Evolutionary conservation across 2,797 vertebrate species (phyloP), one percentile per base, ranked within the genome.

Genomic region (Erpetoichthys calabaricus): DNA sequence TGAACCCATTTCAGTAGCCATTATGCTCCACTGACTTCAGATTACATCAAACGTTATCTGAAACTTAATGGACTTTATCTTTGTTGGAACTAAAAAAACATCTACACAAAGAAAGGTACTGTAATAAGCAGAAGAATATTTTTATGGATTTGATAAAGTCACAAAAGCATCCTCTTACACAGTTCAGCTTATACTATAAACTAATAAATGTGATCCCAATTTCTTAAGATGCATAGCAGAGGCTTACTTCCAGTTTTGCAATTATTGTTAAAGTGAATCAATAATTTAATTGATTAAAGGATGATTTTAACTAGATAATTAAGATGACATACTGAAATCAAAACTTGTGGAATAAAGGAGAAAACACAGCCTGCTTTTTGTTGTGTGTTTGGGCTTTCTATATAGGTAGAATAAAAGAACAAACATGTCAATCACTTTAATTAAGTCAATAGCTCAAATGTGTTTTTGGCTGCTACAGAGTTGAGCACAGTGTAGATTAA

Each of bases 341-440:
- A 25, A 25, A 25, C 25, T 25, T 25, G 25, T 25, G 2, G 25
- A 25, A 25, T 25, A 25, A 25, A 25, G 25, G 25, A 25, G 2
- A 25, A 25, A 25, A 25, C 25, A 25, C 1, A 25, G 25, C 25
- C 25, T 25, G 25, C 25, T 1, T 25, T 25, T 25, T 25, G 25
- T 25, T 25, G 25, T 25, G 25, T 25, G 25, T 25, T 25, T 25
- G 25, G 25, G 25, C 25, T 54, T 7, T 42, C 51, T 58, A 53
- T 55, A 57, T 51, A 65, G 65, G 67, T 71, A 54, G 76, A 65
- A 63, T 59, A 67, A 69, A 75, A 75, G 47, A 74, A 67, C 60
- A 73, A 72, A 75, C 57, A 66, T 2, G 49, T 64, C 72, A 69
- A 58, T 65, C 60, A 67, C 69, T 64, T 59, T 62, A 75, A 74